Percentiles rank a stretch among this genome's conserved stretches.
These are phyloP conservation scores for Myiagra hebetior DNA, from an alignment of 2,113 vertebrate genomes.

Conservation along the genomic window DNA sequence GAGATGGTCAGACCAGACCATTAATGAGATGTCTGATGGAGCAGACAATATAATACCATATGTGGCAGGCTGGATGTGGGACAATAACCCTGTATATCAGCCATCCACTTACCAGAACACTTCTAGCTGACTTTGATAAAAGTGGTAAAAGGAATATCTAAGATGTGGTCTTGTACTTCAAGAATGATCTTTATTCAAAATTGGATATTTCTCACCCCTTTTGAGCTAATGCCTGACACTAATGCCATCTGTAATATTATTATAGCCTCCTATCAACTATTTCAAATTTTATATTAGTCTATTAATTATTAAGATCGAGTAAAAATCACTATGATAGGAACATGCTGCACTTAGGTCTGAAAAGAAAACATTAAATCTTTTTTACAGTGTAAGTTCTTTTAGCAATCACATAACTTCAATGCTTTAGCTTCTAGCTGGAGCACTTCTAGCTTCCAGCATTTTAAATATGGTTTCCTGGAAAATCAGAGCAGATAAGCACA, in stretches of 20 bases:
- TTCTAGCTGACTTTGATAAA: background rate
- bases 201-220: background rate
- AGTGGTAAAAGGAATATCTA: background rate
- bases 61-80: background rate
- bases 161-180: background rate
- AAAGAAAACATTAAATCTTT: conserved; percentile 7
- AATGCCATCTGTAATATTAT: background rate
- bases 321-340: background rate
- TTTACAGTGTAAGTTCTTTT: background rate
- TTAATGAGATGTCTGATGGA: background rate
- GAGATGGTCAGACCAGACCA: background rate
- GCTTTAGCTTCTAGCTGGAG: background rate
- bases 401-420: background rate
- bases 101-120: background rate
- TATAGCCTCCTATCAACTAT: background rate
- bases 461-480: background rate
- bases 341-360: background rate
- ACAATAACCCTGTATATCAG: background rate
- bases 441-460: background rate
- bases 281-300: background rate
- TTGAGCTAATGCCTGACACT: background rate
- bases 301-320: conserved; percentile 5
- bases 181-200: background rate
- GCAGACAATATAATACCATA: background rate
- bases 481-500: background rate